Percentiles rank a stretch among this genome's conserved stretches.
Evolutionary conservation across 2,888 invertebrate species (phyloP).

Genomic region (Drosophila acutilabella): DNA sequence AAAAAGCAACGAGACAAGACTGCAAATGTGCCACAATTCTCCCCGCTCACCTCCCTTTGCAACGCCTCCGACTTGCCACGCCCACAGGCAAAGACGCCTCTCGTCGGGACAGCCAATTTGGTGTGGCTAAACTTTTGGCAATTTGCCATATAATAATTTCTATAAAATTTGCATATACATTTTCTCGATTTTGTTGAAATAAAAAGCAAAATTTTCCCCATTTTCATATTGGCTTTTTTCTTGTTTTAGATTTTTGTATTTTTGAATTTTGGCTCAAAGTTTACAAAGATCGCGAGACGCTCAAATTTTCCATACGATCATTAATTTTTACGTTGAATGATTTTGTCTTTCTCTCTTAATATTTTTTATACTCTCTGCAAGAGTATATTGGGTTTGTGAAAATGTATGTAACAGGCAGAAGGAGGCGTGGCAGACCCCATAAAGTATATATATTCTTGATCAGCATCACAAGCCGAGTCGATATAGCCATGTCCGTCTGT

Average conservation of each 20-base stretch:
- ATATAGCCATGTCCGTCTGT: too few relatives aligned
- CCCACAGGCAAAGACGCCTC: conserved; percentile 14
- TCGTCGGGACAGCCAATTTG: conserved; percentile 38
- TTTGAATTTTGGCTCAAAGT: conserved; percentile 45
- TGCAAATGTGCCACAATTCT: conserved; percentile 30
- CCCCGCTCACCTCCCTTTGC: not conserved
- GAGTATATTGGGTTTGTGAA: too few relatives aligned
- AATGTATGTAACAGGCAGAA: too few relatives aligned
- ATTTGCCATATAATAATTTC: conserved; percentile 67
- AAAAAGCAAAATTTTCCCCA: conserved; percentile 40
- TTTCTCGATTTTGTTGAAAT: conserved; percentile 56
- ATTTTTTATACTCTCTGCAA: too few relatives aligned
- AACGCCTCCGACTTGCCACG: not conserved
- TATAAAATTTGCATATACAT: conserved; percentile 54
- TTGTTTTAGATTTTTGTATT: conserved; percentile 11
- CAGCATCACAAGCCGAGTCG: too few relatives aligned
- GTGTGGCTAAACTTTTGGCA: conserved; percentile 43
- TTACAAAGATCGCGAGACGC: conserved; percentile 44
- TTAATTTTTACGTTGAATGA: conserved; percentile 65
- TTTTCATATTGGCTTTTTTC: conserved; percentile 1
- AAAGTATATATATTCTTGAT: too few relatives aligned
- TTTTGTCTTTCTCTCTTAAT: conserved; percentile 53
- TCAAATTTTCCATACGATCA: conserved; percentile 65
- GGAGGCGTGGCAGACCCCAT: too few relatives aligned
- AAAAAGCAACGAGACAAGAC: conserved; percentile 29